phyloP scores from a whole-genome alignment of 92 coral and sea anemone species.

The Zoanthus gigantus region DNA sequence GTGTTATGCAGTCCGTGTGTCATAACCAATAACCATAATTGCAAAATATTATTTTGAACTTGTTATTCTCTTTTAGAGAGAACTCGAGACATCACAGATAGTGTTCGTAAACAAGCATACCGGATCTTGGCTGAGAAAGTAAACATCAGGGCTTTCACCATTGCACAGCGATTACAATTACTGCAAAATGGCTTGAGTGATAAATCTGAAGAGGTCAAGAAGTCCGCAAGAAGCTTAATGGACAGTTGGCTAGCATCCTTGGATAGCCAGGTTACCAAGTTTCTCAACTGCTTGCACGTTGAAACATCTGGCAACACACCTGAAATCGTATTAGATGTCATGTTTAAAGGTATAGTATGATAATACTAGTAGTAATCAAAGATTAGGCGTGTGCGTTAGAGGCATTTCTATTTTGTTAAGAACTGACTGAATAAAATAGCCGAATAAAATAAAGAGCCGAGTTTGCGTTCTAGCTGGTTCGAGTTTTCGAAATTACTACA shows the following conservation, averaged over 20 bases:
- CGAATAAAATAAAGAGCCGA: no score
- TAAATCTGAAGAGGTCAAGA: slow-evolving; percentile 78
- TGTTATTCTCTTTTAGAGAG: slow-evolving; percentile 61
- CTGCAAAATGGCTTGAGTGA: slow-evolving; percentile 92
- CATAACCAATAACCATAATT: no score
- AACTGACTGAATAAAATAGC: no score
- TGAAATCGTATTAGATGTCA: slow-evolving; percentile 72
- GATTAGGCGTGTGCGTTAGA: no score
- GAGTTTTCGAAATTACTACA: no score
- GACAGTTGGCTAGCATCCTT: slow-evolving; percentile 78
- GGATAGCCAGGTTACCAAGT: slow-evolving; percentile 73
- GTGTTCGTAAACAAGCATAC: slow-evolving; percentile 87
- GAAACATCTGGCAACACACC: slow-evolving; percentile 83
- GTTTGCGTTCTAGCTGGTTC: no score
- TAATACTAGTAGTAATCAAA: no score
- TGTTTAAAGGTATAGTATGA: slow-evolving; percentile 73
- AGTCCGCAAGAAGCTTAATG: slow-evolving; percentile 74
- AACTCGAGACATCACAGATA: slow-evolving; percentile 88
- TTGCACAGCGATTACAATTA: slow-evolving; percentile 90
- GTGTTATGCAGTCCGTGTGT: no score
- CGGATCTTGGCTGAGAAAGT: slow-evolving; percentile 81
- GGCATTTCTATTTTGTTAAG: no score
- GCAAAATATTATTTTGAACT: no score
- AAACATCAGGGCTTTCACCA: slow-evolving; percentile 81
- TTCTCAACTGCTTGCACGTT: slow-evolving; percentile 82